Evolutionary conservation across 2,113 vertebrate genomes (phyloP).

Genomic region (Ardeotis arabs): DNA sequence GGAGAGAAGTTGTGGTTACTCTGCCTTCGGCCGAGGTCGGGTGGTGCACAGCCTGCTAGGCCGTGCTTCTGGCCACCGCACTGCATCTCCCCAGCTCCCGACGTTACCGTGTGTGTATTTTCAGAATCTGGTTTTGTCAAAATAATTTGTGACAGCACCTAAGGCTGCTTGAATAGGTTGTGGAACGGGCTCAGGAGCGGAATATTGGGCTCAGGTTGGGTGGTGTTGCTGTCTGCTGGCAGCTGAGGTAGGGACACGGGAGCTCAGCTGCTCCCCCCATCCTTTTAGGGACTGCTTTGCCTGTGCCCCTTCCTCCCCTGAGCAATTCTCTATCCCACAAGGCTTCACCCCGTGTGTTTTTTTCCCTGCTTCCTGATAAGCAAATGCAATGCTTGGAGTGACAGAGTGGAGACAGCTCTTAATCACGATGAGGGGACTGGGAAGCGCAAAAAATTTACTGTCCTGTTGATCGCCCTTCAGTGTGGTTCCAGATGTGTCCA

Average conservation of each 20-base stretch:
- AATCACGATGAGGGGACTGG: not conserved
- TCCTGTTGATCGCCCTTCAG: not conserved
- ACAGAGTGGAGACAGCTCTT: not conserved
- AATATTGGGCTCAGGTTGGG: accelerated
- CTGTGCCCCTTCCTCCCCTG: not conserved
- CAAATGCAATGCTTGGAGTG: not conserved
- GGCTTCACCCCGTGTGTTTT: not conserved
- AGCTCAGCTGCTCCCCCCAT: not conserved
- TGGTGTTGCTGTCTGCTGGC: not conserved
- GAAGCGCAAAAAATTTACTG: not conserved
- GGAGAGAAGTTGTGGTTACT: not conserved
- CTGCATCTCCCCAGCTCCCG: accelerated
- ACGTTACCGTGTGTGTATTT: accelerated
- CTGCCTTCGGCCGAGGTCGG: not conserved
- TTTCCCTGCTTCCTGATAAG: not conserved
- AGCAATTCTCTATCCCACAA: not conserved
- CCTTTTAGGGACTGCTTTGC: not conserved
- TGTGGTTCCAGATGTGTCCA: not conserved
- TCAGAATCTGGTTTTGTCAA: not conserved
- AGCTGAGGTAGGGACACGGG: not conserved
- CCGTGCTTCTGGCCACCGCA: accelerated
- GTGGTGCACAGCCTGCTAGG: accelerated
- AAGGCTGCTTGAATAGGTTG: not conserved
- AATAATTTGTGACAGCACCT: not conserved
- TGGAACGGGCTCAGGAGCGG: not conserved